Percentiles rank a stretch among this genome's conserved stretches.
phyloP scores from a whole-genome alignment of 2,113 vertebrate genomes.

The Sorex fumeus region DNA sequence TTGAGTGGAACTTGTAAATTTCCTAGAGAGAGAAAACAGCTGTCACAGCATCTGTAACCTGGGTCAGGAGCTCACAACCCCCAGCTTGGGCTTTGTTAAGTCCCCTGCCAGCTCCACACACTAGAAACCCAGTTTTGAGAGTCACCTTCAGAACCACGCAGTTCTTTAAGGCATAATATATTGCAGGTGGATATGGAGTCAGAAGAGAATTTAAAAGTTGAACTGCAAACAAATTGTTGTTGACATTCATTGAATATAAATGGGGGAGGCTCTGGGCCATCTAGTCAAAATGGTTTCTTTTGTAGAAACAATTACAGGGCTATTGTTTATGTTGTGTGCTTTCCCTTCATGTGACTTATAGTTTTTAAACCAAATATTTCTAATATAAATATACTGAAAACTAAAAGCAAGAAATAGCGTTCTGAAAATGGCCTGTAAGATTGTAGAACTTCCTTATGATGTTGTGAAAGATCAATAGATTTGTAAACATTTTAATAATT shows the following conservation, averaged over 20 bases:
- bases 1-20: background rate
- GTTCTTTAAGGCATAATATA: background rate
- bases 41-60: background rate
- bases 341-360: background rate
- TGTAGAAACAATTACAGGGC: background rate
- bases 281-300: background rate
- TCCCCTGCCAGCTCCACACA: rapidly evolving
- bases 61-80: background rate
- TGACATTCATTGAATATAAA: background rate
- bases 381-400: background rate
- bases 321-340: background rate
- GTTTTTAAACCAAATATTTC: background rate
- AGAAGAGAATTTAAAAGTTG: background rate
- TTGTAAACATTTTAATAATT: too few species aligned
- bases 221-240: background rate
- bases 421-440: background rate
- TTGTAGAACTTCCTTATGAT: background rate
- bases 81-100: too few species aligned
- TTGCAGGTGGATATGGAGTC: background rate
- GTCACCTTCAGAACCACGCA: background rate
- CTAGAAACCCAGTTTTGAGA: background rate
- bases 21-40: background rate
- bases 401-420: background rate
- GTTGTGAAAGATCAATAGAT: background rate
- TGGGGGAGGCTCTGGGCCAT: background rate